Evolutionary conservation across 2,888 invertebrate genomes (phyloP).

Genomic region (Apodemia hepburni): DNA sequence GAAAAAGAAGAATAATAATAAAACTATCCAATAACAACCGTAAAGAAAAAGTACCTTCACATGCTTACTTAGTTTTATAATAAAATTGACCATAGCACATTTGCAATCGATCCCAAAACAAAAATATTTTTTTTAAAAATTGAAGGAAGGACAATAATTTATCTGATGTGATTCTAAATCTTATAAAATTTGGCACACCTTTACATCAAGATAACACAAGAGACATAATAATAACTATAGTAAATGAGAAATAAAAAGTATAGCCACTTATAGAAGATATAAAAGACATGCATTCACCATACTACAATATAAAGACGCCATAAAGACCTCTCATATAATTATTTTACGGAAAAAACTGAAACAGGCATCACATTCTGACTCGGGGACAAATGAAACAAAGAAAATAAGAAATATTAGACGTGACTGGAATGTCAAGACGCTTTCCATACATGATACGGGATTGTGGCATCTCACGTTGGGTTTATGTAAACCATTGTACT

Average conservation of each 20-base stretch:
- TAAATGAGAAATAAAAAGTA: not conserved
- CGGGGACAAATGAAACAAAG: constrained; percentile 73
- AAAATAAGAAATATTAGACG: constrained; percentile 78
- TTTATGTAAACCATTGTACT: constrained; percentile 55
- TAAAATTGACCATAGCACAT: too few relatives aligned
- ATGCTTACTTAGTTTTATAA: too few relatives aligned
- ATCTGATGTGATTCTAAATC: too few relatives aligned
- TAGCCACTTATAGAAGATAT: not conserved
- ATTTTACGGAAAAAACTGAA: constrained; percentile 55
- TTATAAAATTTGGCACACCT: too few relatives aligned
- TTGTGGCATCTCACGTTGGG: constrained; percentile 49
- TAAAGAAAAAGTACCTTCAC: too few relatives aligned
- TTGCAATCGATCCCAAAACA: too few relatives aligned
- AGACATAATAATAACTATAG: not conserved
- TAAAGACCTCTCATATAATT: constrained; percentile 27
- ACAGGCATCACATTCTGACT: constrained; percentile 51
- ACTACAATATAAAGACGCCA: constrained; percentile 21
- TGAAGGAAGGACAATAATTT: too few relatives aligned
- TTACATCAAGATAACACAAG: too few relatives aligned
- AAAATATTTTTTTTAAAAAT: too few relatives aligned
- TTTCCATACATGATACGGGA: constrained; percentile 58
- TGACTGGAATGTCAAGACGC: constrained; percentile 65
- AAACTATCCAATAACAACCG: too few relatives aligned
- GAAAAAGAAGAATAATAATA: too few relatives aligned
- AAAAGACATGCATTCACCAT: not conserved